Evolutionary conservation across 2,113 vertebrate genomes (phyloP), one percentile per base, ranked within the genome.

Genomic region (Pelecanus crispus): DNA sequence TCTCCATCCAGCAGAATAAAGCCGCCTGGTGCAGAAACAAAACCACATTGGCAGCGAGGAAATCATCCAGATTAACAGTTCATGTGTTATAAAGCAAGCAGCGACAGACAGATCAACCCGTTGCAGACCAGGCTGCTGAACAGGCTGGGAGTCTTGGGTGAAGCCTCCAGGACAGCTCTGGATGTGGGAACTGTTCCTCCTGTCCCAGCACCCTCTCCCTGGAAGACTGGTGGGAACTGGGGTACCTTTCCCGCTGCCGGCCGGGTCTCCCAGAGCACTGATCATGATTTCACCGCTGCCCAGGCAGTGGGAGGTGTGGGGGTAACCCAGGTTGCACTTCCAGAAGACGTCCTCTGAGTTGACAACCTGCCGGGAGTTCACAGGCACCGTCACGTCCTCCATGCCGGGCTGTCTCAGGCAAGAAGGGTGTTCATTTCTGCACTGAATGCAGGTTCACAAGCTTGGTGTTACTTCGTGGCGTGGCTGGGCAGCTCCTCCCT

Each of bases 301-400:
- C 97, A 99, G 97, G 89, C 99, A 99, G 97, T 99, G 99, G 19
- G 98, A 98, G 45, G 99, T 99, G 95, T 99, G 99, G 4, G 98
- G 97, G 73, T 98, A 98, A 6, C 98, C 98, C 96, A 99, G 94
- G 58, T 82, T 95, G 6, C 99, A 99, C 95, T 99, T 99, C 98
- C 98, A 98, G 55, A 96, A 98, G 44, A 99, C 45, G 0, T 99
- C 99, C 14, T 97, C 81, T 0, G 99, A 89, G 88, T 99, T 99
- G 25, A 99, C 95, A 6, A 98, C 98, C 99, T 99, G 94, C 19
- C 31, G 2, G 73, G 53, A 66, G 22, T 31, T 36, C 17, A 18
- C 22, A 19, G 44, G 19, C 4, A 36, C 34, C 1, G 3, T 61
- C 42, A 40, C 1, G 0, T 15, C 59, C 24, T 11, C n/a, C 1